phyloP scores from a whole-genome alignment of 1,140 invertebrate species.

The Diachasmimorpha longicaudata region DNA sequence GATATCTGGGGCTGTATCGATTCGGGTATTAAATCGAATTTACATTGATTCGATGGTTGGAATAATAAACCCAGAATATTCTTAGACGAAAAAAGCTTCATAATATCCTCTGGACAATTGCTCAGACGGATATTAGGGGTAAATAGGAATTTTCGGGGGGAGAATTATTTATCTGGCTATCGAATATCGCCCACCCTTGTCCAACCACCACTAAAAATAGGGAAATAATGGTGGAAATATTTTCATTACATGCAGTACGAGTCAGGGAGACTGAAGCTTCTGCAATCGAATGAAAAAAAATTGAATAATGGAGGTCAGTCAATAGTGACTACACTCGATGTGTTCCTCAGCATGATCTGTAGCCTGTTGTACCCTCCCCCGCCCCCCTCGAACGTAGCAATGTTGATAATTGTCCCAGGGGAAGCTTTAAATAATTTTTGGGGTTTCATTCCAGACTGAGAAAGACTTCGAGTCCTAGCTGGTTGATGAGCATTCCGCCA shows the following conservation, averaged over 20 bases:
- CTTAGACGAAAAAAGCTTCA: too few relatives aligned
- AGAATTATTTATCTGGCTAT: too few relatives aligned
- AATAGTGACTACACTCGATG: not conserved
- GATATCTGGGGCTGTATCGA: not conserved
- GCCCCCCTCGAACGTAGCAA: not conserved
- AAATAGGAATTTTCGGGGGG: not conserved
- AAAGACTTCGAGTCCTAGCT: slow-evolving; percentile 70
- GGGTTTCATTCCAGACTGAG: slow-evolving; percentile 60
- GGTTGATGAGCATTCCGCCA: slow-evolving; percentile 60
- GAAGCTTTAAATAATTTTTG: not conserved
- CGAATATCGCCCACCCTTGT: too few relatives aligned
- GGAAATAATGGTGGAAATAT: not conserved
- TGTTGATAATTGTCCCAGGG: not conserved
- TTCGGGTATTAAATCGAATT: too few relatives aligned
- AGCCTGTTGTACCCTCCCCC: not conserved
- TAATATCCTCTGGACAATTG: too few relatives aligned
- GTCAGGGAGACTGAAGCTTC: slow-evolving; percentile 39
- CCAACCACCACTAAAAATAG: not conserved
- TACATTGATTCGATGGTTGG: too few relatives aligned
- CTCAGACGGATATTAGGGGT: too few relatives aligned
- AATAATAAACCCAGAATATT: too few relatives aligned
- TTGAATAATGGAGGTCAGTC: slow-evolving; percentile 46
- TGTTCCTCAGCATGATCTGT: not conserved
- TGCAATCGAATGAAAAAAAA: slow-evolving; percentile 26
- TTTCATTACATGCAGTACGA: slow-evolving; percentile 35